Percentiles rank a stretch among this genome's conserved stretches.
Evolutionary conservation across 2,888 invertebrate genomes (phyloP).

Genomic region (Metacarcinus magister): DNA sequence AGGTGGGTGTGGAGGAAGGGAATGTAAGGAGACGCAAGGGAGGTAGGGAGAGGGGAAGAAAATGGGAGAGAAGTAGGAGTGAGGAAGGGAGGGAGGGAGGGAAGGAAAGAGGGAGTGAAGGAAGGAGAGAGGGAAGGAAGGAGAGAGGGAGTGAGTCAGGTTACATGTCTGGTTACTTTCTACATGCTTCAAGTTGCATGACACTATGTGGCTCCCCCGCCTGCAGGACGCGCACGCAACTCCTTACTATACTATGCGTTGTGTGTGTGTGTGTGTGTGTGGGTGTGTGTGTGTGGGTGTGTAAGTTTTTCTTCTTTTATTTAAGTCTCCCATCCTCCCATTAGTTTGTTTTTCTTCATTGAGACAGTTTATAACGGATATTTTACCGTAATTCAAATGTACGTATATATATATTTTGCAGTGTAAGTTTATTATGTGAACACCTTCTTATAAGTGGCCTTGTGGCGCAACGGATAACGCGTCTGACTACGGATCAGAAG

Average conservation of each 20-base stretch:
- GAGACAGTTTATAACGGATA: too few relatives aligned
- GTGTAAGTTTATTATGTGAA: too few relatives aligned
- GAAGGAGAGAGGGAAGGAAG: background rate
- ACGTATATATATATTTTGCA: too few relatives aligned
- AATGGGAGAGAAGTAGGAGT: background rate
- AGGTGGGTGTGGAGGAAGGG: too few relatives aligned
- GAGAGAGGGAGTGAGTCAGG: background rate
- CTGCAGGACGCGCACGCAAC: background rate
- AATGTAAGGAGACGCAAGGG: too few relatives aligned
- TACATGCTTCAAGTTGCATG: background rate
- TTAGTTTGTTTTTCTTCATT: too few relatives aligned
- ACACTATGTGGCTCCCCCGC: background rate
- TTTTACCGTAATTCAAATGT: too few relatives aligned
- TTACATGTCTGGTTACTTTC: background rate
- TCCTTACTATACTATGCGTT: background rate
- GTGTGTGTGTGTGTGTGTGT: background rate
- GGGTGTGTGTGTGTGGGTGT: background rate
- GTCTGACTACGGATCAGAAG: constrained; percentile 85
- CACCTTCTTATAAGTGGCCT: constrained; percentile 76
- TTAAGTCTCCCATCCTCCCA: background rate
- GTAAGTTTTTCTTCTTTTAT: background rate
- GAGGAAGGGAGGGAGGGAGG: background rate
- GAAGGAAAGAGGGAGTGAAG: background rate
- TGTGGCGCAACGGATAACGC: constrained; percentile 84
- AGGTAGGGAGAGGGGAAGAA: background rate